phyloP scores from a whole-genome alignment of 2,113 vertebrate species.

The Galeopterus variegatus region DNA sequence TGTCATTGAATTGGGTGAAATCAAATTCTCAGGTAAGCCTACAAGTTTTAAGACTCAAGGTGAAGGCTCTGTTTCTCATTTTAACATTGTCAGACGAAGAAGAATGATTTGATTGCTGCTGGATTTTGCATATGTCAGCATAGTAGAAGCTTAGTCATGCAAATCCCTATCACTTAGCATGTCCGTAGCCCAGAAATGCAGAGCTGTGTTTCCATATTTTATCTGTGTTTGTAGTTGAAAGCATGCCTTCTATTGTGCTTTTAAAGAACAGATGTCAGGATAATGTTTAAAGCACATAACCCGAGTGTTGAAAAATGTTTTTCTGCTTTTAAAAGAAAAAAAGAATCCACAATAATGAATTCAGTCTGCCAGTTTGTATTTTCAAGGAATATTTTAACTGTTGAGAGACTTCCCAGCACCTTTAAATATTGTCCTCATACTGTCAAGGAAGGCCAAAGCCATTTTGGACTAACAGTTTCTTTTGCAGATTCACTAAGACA shows the following conservation, averaged over 20 bases:
- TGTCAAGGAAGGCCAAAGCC: slow-evolving; percentile 3
- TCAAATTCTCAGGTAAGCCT: slow-evolving; percentile 69
- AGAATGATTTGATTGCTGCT: slow-evolving; percentile 76
- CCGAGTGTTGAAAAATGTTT: slow-evolving; percentile 80
- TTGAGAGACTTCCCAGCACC: slow-evolving; percentile 66
- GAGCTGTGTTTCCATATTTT: slow-evolving; percentile 82
- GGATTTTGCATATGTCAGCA: slow-evolving; percentile 87
- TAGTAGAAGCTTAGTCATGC: slow-evolving; percentile 88
- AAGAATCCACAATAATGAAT: slow-evolving; percentile 63
- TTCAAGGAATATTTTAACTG: slow-evolving; percentile 78
- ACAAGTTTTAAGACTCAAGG: slow-evolving; percentile 66
- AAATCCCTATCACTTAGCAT: slow-evolving; percentile 88
- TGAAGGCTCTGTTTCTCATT: slow-evolving; percentile 83
- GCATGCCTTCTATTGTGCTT: slow-evolving; percentile 83
- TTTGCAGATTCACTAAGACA: slow-evolving; percentile 62
- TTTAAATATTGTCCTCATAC: not conserved
- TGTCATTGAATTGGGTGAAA: slow-evolving; percentile 68
- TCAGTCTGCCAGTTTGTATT: slow-evolving; percentile 79
- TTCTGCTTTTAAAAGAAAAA: slow-evolving; percentile 80
- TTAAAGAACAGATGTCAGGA: slow-evolving; percentile 87
- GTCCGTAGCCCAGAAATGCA: slow-evolving; percentile 78
- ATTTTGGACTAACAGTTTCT: slow-evolving; percentile 44
- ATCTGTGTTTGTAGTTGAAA: slow-evolving; percentile 86
- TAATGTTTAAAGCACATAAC: slow-evolving; percentile 83
- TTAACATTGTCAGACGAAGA: slow-evolving; percentile 82